These are phyloP conservation scores for Mactra quadrangularis DNA, from an alignment of 1,140 invertebrate genomes.

Conservation along the genomic window DNA sequence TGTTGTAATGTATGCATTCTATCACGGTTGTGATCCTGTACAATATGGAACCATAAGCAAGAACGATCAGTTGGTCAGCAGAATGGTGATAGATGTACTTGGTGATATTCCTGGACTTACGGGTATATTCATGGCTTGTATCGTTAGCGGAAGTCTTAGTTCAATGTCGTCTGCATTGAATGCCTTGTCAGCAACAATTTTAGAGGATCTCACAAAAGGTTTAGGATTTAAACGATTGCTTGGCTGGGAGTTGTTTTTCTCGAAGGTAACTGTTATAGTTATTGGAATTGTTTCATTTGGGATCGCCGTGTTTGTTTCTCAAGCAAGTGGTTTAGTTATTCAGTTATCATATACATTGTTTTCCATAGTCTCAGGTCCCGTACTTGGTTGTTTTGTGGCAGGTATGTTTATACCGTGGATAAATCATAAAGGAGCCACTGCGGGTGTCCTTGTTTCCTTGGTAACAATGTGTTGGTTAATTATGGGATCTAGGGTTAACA, in stretches of 20 bases:
- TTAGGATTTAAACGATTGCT: conserved; percentile 87
- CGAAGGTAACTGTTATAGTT: neutral
- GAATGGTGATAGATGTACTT: conserved; percentile 91
- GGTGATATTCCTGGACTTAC: conserved; percentile 87
- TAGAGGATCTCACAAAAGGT: conserved; percentile 92
- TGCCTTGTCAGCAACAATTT: conserved; percentile 85
- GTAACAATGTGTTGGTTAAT: conserved; percentile 91
- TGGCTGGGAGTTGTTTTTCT: conserved; percentile 68
- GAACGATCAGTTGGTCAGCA: conserved; percentile 87
- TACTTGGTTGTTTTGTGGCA: conserved; percentile 24
- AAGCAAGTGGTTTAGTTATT: conserved; percentile 28
- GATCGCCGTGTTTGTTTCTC: neutral
- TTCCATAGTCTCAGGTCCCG: conserved; percentile 11
- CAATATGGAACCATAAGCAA: conserved; percentile 85
- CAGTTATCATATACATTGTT: conserved; percentile 85
- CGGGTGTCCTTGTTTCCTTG: conserved; percentile 88
- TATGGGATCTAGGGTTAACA: conserved; percentile 87
- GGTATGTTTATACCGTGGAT: conserved; percentile 42
- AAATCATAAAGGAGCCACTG: conserved; percentile 88
- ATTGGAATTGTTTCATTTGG: neutral
- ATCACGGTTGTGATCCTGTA: conserved; percentile 91
- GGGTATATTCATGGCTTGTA: conserved; percentile 28
- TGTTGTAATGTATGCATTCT: conserved; percentile 90
- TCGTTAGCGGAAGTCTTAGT: conserved; percentile 39
- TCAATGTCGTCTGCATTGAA: conserved; percentile 33